Percentiles rank a stretch among this genome's conserved stretches.
These are phyloP conservation scores for Aphidius gifuensis DNA, from an alignment of 1,140 invertebrate genomes.

Conservation along the genomic window DNA sequence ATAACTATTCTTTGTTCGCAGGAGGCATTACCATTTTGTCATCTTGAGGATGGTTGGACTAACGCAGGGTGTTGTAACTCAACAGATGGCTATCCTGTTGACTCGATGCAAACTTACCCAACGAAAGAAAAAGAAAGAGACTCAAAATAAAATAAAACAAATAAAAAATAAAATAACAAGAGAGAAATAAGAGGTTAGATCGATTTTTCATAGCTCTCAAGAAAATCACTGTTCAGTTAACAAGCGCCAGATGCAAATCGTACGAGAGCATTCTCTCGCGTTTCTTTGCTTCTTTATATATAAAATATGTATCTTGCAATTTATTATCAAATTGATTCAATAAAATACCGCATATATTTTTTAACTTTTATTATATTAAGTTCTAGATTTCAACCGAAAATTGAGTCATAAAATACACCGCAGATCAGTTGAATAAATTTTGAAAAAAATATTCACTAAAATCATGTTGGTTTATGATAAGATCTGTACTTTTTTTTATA, in stretches of 20 bases:
- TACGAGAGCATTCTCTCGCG: constrained; percentile 29
- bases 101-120: neutral
- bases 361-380: too few species aligned
- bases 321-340: too few species aligned
- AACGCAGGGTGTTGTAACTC: constrained; percentile 11
- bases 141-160: neutral
- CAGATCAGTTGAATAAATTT: too few species aligned
- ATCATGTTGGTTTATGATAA: too few species aligned
- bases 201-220: constrained; percentile 43
- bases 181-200: constrained; percentile 38
- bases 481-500: too few species aligned
- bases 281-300: constrained; percentile 6
- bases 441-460: too few species aligned
- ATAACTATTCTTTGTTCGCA: too few species aligned
- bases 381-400: too few species aligned
- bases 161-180: constrained; percentile 11
- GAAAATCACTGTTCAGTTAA: constrained; percentile 31
- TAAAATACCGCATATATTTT: too few species aligned
- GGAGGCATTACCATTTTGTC: constrained; percentile 32
- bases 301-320: too few species aligned
- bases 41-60: neutral
- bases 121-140: constrained; percentile 2
- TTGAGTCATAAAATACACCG: too few species aligned
- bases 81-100: constrained; percentile 14
- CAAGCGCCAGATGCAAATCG: constrained; percentile 48